Evolutionary conservation across 2,888 invertebrate genomes (phyloP).

Genomic region (Andrena bicolor): DNA sequence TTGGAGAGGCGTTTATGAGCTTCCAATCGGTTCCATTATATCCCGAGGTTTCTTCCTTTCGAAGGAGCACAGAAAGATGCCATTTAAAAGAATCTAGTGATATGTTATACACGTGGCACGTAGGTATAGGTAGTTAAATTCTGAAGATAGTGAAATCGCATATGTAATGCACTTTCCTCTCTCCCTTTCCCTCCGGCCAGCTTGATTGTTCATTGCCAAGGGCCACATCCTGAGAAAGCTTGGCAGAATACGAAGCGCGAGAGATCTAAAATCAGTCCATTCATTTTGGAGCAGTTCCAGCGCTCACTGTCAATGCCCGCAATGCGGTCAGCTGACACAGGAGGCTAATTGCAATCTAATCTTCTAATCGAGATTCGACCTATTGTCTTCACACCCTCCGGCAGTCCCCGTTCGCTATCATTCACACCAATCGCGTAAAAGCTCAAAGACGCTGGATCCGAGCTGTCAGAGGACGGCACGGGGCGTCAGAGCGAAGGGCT

Average conservation of each 20-base stretch:
- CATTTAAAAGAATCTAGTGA: no score
- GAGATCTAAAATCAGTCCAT: not conserved
- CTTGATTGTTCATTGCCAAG: not conserved
- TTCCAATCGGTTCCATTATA: constrained; percentile 10
- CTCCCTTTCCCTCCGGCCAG: not conserved
- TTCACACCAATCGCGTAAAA: constrained; percentile 58
- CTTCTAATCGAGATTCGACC: constrained; percentile 56
- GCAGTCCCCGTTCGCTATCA: not conserved
- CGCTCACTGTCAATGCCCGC: constrained; percentile 1
- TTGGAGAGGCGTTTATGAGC: constrained; percentile 31
- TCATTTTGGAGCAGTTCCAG: constrained; percentile 12
- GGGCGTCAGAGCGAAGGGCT: constrained; percentile 18
- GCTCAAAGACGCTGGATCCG: constrained; percentile 40
- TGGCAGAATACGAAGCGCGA: not conserved
- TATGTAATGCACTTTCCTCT: no score
- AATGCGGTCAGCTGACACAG: constrained; percentile 29
- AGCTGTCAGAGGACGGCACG: constrained; percentile 12
- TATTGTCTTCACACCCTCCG: constrained; percentile 22
- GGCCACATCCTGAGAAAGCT: not conserved
- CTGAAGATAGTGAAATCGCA: no score
- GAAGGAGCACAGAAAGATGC: not conserved
- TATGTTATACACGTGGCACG: no score
- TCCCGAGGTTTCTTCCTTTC: not conserved
- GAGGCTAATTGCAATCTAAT: constrained; percentile 57
- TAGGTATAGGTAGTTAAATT: no score